phyloP scores from a whole-genome alignment of 2,797 vertebrate genomes.

The Megalops cyprinoides region DNA sequence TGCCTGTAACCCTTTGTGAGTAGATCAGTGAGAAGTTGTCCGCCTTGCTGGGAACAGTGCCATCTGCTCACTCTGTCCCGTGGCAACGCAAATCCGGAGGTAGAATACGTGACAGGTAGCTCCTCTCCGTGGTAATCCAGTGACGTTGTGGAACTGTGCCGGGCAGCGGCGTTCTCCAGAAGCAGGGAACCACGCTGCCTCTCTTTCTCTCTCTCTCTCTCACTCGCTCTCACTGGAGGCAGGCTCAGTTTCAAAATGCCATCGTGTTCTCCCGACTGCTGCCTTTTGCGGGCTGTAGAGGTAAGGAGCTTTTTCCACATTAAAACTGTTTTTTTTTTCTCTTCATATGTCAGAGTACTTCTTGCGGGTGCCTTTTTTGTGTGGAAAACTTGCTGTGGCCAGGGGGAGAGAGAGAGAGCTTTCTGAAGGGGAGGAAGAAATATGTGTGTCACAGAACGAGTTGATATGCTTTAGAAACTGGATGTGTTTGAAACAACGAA shows the following conservation, averaged over 20 bases:
- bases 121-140: slow-evolving; percentile 41
- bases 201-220: slow-evolving; percentile 35
- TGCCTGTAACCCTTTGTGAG: slow-evolving; percentile 66
- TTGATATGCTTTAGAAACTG: slow-evolving; percentile 16
- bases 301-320: slow-evolving; percentile 71
- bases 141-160: slow-evolving; percentile 44
- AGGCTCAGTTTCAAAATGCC: slow-evolving; percentile 86
- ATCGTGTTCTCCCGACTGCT: slow-evolving; percentile 89
- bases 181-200: slow-evolving; percentile 43
- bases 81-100: slow-evolving; percentile 22
- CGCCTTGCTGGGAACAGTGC: slow-evolving; percentile 61
- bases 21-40: slow-evolving; percentile 59
- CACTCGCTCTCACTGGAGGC: slow-evolving; percentile 65
- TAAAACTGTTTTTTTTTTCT: slow-evolving; percentile 44
- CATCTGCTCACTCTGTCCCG: slow-evolving; percentile 38
- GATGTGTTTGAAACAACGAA: neutral
- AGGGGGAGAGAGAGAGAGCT: neutral
- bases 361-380: neutral
- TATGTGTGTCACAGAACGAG: neutral
- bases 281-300: slow-evolving; percentile 87
- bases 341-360: neutral
- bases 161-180: slow-evolving; percentile 50
- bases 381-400: neutral
- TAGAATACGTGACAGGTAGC: slow-evolving; percentile 63
- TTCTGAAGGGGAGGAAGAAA: neutral